Base-by-base conservation (phyloP, 2,888 invertebrate genomes). In the Tachina lurida region DNA sequence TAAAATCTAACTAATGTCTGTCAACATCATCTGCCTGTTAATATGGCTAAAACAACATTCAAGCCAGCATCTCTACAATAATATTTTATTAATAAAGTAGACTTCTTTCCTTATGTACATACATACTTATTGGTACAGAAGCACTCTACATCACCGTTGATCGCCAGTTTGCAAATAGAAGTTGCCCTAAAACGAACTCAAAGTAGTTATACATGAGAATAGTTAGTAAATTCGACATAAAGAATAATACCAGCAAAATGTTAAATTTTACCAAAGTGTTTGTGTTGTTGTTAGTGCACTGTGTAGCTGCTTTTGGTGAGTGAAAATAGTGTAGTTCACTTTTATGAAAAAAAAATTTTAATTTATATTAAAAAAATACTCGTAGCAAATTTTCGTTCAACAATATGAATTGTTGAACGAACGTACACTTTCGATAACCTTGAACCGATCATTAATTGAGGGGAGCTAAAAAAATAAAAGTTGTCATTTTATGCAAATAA, bases 231-330 rank as follows among this genome's bases (percentile, higher is more conserved):
- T 31, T 31, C 7, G 0, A 31, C 31, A 5, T 19, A 47, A 22
- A 8, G 19, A 49, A 71, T n/a, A 45, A 31, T 0, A 58, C n/a
- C 3, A 22, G 52, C 39, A 75, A 56, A 45, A 86, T 86, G 86
- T 52, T 80, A 13, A 67, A 52, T 52, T 45, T 80, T n/a, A 43
- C 19, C 10, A 76, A 62, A 10, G 45, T 83, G 5, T 4, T 83
- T 54, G 47, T 86, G 67, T 43, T 83, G 3, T 41, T 83, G 41
- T 49, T 79, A 15, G 12, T 73, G 41, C 54, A 76, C 43, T 76
- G 31, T 65, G 62, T 62, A 22, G 17, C 75, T 75, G 63, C 71
- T 67, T 54, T 73, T 80, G 84, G 85, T 87, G 85, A 81, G 84
- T 79, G 47, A 67, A 31, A 31, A 31, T 31, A 31, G 31, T 31